Evolutionary conservation across 2,113 vertebrate genomes (phyloP).

Genomic region (Ivindomyrus marchei): DNA sequence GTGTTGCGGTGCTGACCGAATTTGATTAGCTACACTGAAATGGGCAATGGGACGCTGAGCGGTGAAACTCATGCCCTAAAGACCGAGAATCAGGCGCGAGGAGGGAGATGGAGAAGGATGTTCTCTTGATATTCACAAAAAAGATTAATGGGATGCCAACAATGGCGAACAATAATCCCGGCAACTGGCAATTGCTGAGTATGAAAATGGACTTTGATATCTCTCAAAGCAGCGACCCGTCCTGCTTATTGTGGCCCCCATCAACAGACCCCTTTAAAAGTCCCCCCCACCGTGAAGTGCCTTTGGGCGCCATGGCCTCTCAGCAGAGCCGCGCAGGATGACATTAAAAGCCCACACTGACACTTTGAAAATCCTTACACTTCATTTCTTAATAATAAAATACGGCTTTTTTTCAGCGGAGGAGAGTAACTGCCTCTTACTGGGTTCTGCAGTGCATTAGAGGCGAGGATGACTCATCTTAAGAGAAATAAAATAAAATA

Average conservation of each 20-base stretch:
- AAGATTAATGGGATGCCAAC: not conserved
- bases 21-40: not conserved
- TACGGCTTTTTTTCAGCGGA: not conserved
- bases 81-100: not conserved
- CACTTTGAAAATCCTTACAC: conserved; percentile 16
- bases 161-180: not conserved
- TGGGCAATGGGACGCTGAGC: not conserved
- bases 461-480: conserved; percentile 19
- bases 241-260: not conserved
- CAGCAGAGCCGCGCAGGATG: conserved; percentile 18
- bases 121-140: not conserved
- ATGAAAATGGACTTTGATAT: not conserved
- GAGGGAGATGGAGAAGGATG: not conserved
- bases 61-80: not conserved
- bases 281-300: conserved; percentile 1
- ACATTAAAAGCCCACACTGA: conserved; percentile 20
- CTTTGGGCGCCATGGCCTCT: not conserved
- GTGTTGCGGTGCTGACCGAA: not conserved
- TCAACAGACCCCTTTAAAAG: conserved; percentile 22
- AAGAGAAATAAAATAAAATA: conserved; percentile 19
- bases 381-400: conserved; percentile 21
- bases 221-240: not conserved
- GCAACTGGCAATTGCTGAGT: not conserved
- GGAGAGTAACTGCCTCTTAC: conserved; percentile 12
- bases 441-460: conserved; percentile 15